phyloP scores from a whole-genome alignment of 1,140 invertebrate species.

The Zaprionus ornatus region DNA sequence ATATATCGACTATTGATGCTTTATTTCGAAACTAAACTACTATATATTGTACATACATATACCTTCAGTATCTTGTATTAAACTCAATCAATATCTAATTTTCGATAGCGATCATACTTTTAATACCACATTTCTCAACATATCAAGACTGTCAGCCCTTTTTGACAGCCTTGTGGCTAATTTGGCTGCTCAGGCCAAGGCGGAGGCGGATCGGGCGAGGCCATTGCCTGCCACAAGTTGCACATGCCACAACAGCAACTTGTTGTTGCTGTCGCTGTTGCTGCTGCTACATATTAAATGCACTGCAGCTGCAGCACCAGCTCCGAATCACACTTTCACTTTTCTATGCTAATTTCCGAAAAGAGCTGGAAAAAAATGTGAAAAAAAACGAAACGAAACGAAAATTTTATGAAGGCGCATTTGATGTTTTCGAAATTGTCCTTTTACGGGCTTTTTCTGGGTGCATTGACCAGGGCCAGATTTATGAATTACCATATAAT shows the following conservation, averaged over 20 bases:
- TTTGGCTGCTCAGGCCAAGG: slow-evolving; percentile 16
- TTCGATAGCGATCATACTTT: neutral
- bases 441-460: slow-evolving; percentile 28
- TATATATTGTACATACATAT: too few species aligned
- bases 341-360: slow-evolving; percentile 65
- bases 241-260: slow-evolving; percentile 42
- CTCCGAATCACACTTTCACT: slow-evolving; percentile 63
- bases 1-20: too few species aligned
- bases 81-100: neutral
- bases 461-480: slow-evolving; percentile 31
- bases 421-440: slow-evolving; percentile 33
- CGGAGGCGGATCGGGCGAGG: slow-evolving; percentile 44
- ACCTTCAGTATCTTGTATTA: too few species aligned
- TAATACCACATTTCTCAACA: slow-evolving; percentile 27
- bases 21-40: too few species aligned
- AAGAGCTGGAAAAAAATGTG: slow-evolving; percentile 10
- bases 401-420: slow-evolving; percentile 21
- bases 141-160: slow-evolving; percentile 66
- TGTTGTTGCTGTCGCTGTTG: slow-evolving; percentile 30
- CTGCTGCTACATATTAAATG: slow-evolving; percentile 69
- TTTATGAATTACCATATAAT: slow-evolving; percentile 39
- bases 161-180: slow-evolving; percentile 52
- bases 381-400: slow-evolving; percentile 12
- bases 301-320: slow-evolving; percentile 60
- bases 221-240: slow-evolving; percentile 36